These are phyloP conservation scores for Koerneria pararmatus DNA, from an alignment of 2,888 invertebrate species.

Conservation along the genomic window DNA sequence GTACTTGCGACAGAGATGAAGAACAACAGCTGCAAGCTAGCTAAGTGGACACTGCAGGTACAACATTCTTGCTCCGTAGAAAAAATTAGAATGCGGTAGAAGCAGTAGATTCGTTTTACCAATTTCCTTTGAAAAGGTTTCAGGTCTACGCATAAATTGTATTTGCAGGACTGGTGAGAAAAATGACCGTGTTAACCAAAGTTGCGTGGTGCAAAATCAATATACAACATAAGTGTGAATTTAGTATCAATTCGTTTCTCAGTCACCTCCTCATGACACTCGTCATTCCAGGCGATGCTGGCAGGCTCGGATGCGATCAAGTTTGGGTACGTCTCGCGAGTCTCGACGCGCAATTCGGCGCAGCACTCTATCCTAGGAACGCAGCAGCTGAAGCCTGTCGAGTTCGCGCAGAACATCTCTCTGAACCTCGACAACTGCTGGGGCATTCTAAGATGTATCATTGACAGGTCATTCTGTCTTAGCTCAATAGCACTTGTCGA, in stretches of 20 bases:
- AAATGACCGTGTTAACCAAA: too few species aligned
- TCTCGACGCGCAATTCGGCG: constrained; percentile 85
- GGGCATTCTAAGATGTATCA: constrained; percentile 90
- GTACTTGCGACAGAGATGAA: constrained; percentile 94
- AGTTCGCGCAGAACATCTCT: constrained; percentile 97
- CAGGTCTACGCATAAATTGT: too few species aligned
- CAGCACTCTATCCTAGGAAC: constrained; percentile 68
- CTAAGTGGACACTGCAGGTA: constrained; percentile 85
- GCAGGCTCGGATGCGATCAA: constrained; percentile 96
- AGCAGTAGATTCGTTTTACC: too few species aligned
- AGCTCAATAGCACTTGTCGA: background rate
- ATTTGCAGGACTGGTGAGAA: too few species aligned
- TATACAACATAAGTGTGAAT: too few species aligned
- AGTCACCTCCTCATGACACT: background rate
- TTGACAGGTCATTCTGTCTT: constrained; percentile 67
- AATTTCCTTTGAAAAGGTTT: too few species aligned
- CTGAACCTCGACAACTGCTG: constrained; percentile 99
- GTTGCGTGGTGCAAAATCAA: too few species aligned
- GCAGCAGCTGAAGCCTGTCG: constrained; percentile 94
- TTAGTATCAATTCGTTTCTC: constrained; percentile 4
- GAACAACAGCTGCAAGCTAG: constrained; percentile 98
- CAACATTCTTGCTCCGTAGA: background rate
- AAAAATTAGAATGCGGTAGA: too few species aligned
- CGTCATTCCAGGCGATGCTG: constrained; percentile 69
- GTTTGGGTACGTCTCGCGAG: constrained; percentile 96